Evolutionary conservation across 2,797 vertebrate genomes (phyloP).

Genomic region (Cottoperca gobio): DNA sequence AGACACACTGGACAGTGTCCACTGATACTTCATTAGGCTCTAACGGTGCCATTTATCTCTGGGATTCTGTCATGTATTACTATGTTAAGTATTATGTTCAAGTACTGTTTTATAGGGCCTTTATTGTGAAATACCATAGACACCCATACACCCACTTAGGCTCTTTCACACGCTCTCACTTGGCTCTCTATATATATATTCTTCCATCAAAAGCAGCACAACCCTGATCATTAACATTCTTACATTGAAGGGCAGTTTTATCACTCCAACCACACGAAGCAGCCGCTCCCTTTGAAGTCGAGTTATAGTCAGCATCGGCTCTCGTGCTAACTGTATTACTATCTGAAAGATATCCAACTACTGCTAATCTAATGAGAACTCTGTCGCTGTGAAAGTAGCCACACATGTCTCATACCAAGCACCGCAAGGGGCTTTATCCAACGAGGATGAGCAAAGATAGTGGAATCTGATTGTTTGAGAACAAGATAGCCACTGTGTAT

Average conservation of each 20-base stretch:
- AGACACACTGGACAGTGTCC: constrained; percentile 47
- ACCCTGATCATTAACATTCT: constrained; percentile 81
- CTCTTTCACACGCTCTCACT: constrained; percentile 77
- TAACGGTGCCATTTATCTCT: constrained; percentile 43
- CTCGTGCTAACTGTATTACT: constrained; percentile 17
- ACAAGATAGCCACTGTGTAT: constrained; percentile 25
- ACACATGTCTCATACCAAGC: constrained; percentile 24
- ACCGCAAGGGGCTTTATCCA: neutral
- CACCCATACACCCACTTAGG: constrained; percentile 51
- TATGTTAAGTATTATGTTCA: constrained; percentile 34
- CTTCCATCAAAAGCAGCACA: constrained; percentile 62
- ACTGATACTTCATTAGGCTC: constrained; percentile 51
- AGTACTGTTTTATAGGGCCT: constrained; percentile 48
- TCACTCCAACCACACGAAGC: constrained; percentile 66
- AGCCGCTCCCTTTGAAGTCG: constrained; percentile 73
- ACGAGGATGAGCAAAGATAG: constrained; percentile 39
- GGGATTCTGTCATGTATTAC: constrained; percentile 41
- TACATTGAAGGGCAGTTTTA: constrained; percentile 74
- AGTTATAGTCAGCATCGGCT: constrained; percentile 29
- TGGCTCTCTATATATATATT: constrained; percentile 70
- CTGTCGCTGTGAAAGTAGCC: constrained; percentile 10
- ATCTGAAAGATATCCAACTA: constrained; percentile 38
- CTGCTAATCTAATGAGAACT: constrained; percentile 37
- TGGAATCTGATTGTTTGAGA: constrained; percentile 24
- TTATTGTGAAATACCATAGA: constrained; percentile 67